phyloP scores from a whole-genome alignment of 2,888 invertebrate genomes.

The Ophioninae sp. region DNA sequence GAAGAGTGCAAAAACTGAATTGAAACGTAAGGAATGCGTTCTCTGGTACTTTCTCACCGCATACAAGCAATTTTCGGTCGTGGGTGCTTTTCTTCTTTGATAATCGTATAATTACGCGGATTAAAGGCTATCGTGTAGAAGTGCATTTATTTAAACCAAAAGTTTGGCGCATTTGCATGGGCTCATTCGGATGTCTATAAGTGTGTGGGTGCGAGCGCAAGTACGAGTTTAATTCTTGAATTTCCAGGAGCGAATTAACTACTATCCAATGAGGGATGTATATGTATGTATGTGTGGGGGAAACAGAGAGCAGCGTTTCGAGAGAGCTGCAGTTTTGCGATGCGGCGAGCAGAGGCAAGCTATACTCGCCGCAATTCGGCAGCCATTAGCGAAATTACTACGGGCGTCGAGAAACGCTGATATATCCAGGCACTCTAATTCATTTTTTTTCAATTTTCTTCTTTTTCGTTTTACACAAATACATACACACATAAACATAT shows the following conservation, averaged over 20 bases:
- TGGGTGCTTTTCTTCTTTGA: slow-evolving; percentile 50
- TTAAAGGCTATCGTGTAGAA: slow-evolving; percentile 69
- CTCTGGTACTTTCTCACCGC: slow-evolving; percentile 4
- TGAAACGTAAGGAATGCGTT: neutral
- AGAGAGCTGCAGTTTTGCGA: slow-evolving; percentile 49
- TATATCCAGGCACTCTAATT: slow-evolving; percentile 52
- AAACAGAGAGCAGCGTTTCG: slow-evolving; percentile 43
- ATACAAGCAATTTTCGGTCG: slow-evolving; percentile 21
- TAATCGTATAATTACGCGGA: slow-evolving; percentile 76
- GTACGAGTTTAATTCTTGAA: slow-evolving; percentile 78
- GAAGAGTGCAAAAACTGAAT: neutral
- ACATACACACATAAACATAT: neutral
- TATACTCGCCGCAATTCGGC: slow-evolving; percentile 69
- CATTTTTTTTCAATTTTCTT: slow-evolving; percentile 32
- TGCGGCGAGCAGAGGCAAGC: slow-evolving; percentile 45
- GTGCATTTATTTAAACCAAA: neutral
- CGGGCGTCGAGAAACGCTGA: slow-evolving; percentile 61
- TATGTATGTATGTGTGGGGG: neutral
- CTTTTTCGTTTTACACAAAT: neutral
- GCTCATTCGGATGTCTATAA: neutral
- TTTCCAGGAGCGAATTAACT: slow-evolving; percentile 75
- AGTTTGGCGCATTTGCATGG: neutral
- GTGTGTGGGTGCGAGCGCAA: slow-evolving; percentile 62
- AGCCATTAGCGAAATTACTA: slow-evolving; percentile 80
- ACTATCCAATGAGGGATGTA: slow-evolving; percentile 60